Evolutionary conservation across 2,888 invertebrate genomes (phyloP), one percentile per base, ranked within the genome.

Genomic region (Synergus gifuensis): DNA sequence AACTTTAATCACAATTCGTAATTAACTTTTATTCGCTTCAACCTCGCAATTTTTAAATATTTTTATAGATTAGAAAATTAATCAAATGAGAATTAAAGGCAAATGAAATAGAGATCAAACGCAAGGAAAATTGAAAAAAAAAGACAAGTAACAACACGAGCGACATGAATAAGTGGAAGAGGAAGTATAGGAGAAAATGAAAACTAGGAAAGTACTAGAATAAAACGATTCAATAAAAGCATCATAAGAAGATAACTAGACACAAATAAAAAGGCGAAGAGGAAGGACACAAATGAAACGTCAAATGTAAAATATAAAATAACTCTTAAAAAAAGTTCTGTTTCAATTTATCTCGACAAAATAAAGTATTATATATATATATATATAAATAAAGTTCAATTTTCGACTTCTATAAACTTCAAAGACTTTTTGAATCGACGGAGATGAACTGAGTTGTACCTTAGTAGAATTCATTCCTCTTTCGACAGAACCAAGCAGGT

Each of bases 381-480:
- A n/a, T n/a, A n/a, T n/a, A n/a, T n/a, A n/a, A n/a, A n/a, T n/a
- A n/a, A 4, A 7, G 7, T 0, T 42, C 42, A 8, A 42, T 42
- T 42, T 42, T 42, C 42, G 42, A 42, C 9, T 42, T 42, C 42
- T 42, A 42, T 42, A 42, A 42, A 42, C 42, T 42, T 9, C 9
- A 9, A 2, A 42, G 42, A 42, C 42, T 42, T 42, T 42, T 42
- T 7, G 8, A 42, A 42, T 42, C 42, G 42, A 7, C n/a, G 22
- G 62, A 60, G 62, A 60, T 0, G 62, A 60, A 60, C 11, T 22
- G 62, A 60, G 22, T 60, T 11, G 22, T 11, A 60, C 60, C 60
- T 60, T 18, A 3, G 28, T n/a, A 46, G 42, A 73, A 73, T 73
- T 73, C 16, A 54, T 8, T 36, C 18, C 49, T 58, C 46, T 73